Conservation (phyloP, 1,140 invertebrate genomes). For the Eupeodes corollae region DNA sequence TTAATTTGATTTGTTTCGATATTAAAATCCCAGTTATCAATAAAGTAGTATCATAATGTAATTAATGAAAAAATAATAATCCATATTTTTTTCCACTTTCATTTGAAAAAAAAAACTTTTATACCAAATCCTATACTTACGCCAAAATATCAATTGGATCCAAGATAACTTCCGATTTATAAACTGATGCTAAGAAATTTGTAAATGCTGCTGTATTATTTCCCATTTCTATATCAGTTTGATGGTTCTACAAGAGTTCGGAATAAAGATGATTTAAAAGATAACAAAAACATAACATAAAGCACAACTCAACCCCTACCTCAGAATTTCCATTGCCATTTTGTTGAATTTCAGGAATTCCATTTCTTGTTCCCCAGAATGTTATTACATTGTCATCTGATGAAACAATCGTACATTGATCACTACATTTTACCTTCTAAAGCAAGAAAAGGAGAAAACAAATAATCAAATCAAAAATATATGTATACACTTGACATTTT, state of each 20-base stretch:
- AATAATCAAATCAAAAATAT: background rate
- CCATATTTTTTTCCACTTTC: too few relatives aligned
- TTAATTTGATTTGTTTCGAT: too few relatives aligned
- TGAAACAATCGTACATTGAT: slow-evolving; percentile 52
- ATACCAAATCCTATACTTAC: slow-evolving; percentile 27
- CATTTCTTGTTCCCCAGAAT: slow-evolving; percentile 54
- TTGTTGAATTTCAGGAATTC: slow-evolving; percentile 28
- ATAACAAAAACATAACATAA: slow-evolving; percentile 5
- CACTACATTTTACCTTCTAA: slow-evolving; percentile 44
- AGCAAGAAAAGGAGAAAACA: slow-evolving; percentile 2
- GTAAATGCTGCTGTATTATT: slow-evolving; percentile 35
- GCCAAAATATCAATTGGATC: slow-evolving; percentile 43
- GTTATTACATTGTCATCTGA: slow-evolving; percentile 56
- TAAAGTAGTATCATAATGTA: too few relatives aligned
- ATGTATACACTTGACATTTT: background rate
- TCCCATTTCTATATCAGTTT: slow-evolving; percentile 20
- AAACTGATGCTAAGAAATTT: slow-evolving; percentile 35
- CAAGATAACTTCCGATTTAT: slow-evolving; percentile 39
- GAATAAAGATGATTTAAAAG: too few relatives aligned
- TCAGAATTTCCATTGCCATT: slow-evolving; percentile 17
- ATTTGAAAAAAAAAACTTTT: background rate
- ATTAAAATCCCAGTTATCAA: too few relatives aligned
- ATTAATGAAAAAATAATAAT: too few relatives aligned
- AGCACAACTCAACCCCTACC: background rate
- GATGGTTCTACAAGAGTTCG: slow-evolving; percentile 3